Evolutionary conservation across 1,140 invertebrate genomes (phyloP).

Genomic region (Gonatopus flavifemur): DNA sequence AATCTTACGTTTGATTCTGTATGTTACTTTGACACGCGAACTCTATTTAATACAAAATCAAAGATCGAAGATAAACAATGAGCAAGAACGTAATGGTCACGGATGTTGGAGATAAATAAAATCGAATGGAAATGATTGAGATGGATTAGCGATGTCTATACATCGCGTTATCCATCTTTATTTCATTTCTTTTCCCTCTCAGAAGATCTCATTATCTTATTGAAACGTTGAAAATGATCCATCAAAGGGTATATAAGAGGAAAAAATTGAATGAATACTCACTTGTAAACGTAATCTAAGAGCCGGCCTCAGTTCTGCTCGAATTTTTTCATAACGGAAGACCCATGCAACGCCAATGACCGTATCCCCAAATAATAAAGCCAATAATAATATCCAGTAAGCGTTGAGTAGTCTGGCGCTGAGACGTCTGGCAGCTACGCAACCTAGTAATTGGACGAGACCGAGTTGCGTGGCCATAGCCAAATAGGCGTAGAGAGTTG

Average conservation of each 20-base stretch:
- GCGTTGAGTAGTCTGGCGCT: slow-evolving; percentile 79
- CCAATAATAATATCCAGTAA: slow-evolving; percentile 81
- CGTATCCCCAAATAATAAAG: slow-evolving; percentile 79
- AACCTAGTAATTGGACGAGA: slow-evolving; percentile 73
- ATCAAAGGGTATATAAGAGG: not conserved
- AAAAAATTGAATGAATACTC: not conserved
- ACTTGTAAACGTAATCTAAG: slow-evolving; percentile 61
- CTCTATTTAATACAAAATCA: too few relatives aligned
- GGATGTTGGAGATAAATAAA: too few relatives aligned
- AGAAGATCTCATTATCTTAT: too few relatives aligned
- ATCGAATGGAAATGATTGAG: too few relatives aligned
- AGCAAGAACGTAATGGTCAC: too few relatives aligned
- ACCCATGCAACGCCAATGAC: slow-evolving; percentile 86
- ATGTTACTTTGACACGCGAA: too few relatives aligned
- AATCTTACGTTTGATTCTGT: too few relatives aligned
- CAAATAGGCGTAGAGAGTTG: slow-evolving; percentile 81
- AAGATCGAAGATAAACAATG: too few relatives aligned
- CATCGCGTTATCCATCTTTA: too few relatives aligned
- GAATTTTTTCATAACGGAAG: slow-evolving; percentile 76
- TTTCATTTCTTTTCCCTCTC: too few relatives aligned
- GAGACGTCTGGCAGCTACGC: slow-evolving; percentile 76
- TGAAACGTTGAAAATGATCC: too few relatives aligned
- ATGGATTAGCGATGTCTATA: too few relatives aligned
- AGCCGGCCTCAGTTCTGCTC: slow-evolving; percentile 69
- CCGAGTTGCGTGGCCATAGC: slow-evolving; percentile 72